Evolutionary conservation across 1,140 invertebrate species (phyloP), one percentile per base, ranked within the genome.

Genomic region (Pinna nobilis): DNA sequence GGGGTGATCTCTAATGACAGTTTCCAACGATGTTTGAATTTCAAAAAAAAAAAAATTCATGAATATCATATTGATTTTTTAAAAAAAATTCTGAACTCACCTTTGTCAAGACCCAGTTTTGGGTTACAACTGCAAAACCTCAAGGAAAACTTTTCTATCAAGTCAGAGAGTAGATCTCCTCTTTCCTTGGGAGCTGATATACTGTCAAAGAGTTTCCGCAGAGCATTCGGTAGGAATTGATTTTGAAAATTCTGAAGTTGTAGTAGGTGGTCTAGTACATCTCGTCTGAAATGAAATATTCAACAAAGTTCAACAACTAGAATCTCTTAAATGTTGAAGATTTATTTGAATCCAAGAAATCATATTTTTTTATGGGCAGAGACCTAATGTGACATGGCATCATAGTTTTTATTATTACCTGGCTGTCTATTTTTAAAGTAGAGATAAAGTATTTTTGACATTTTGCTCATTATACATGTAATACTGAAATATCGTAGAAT

Each of bases 101-200:
- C 90, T 81, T 88, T 81, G 47, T 84, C 87, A 18, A 91, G 79
- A 30, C 86, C 86, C 5, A 91, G 77, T 28, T 88, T 74, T 53
- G 89, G 90, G 81, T 91, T 91, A 78, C 91, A 91, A 39, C 85
- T 78, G 73, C 88, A 90, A 78, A 91, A 91, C 57, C 90, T 67
- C n/a, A 87, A 82, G 9, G 90, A 89, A 81, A 91, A 91, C 68
- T 89, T 90, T 39, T 91, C 90, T 5, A 91, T 86, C 41, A 91
- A 84, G 35, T 84, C 78, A 60, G 89, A 83, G 13, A 92, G 79
- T 74, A 90, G 90, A 53, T 86, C 84, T 66, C 89, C 89, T 41
- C 90, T 77, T 49, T 89, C 84, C 69, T 88, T 84, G 23, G 90
- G 90, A 30, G 90, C 90, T 69, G 90, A 87, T 23, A 91, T 83